Conservation (phyloP, 2,113 vertebrate species). For the Hemiscyllium ocellatum region DNA sequence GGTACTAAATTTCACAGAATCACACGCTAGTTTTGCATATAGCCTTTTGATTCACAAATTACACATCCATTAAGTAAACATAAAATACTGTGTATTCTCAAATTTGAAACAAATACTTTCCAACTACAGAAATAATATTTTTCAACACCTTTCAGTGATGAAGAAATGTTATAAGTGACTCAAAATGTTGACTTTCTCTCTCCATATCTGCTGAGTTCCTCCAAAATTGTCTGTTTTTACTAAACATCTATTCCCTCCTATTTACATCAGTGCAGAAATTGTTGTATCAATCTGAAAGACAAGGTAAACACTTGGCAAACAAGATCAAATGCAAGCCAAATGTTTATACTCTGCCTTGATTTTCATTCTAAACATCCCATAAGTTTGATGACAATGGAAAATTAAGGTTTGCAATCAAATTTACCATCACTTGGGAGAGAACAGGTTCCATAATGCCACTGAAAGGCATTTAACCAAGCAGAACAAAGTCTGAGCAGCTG, state of each 20-base stretch:
- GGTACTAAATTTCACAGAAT: neutral
- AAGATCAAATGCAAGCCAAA: neutral
- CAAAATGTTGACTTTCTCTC: too few relatives aligned
- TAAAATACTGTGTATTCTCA: too few relatives aligned
- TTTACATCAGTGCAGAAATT: neutral
- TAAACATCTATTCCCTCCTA: neutral
- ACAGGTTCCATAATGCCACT: neutral
- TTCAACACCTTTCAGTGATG: too few relatives aligned
- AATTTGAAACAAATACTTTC: too few relatives aligned
- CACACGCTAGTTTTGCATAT: neutral
- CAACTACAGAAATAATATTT: too few relatives aligned
- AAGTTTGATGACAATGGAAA: neutral
- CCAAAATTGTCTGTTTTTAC: too few relatives aligned
- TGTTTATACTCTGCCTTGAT: neutral
- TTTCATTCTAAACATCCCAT: neutral
- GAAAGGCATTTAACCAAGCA: neutral
- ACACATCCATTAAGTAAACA: too few relatives aligned
- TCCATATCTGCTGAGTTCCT: too few relatives aligned
- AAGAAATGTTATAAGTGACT: too few relatives aligned
- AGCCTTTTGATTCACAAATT: too few relatives aligned
- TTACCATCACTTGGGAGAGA: neutral
- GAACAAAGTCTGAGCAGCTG: neutral
- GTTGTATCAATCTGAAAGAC: neutral
- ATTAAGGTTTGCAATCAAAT: neutral
- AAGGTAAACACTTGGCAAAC: neutral